Base-by-base conservation (phyloP, 2,888 invertebrate species). In the Selenia dentaria region DNA sequence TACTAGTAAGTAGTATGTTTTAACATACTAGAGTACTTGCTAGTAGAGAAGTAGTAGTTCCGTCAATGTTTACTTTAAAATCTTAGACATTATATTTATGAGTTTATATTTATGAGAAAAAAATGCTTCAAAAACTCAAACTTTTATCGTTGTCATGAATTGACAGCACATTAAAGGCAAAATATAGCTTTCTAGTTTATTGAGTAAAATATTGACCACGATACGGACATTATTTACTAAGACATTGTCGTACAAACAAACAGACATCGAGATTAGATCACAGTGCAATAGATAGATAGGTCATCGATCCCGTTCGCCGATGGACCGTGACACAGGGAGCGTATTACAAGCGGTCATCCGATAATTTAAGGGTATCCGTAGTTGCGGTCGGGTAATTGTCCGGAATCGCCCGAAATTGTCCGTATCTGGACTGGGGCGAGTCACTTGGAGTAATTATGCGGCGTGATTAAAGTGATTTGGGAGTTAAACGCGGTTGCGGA, bases 311-410 rank as follows among this genome's bases (percentile, higher is more conserved):
- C 50, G 51, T 54, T 64, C 62, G 59, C 61, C 60, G 56, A 41
- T 59, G 54, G 59, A 62, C 64, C 69, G 67, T 66, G 57, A 64
- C 62, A 69, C 63, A 59, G 54, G 62, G 66, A 62, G 55, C 62
- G 67, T 71, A 79, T 77, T 74, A 77, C 71, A 69, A 70, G 71
- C 70, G 75, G 75, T 75, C 72, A 69, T 57, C 66, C 70, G 73
- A 74, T 77, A 79, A 79, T 80, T 79, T 78, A 73, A 77, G 74
- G 63, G 67, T 57, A 51, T 70, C 44, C 41, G 47, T 36, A 42
- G 44, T 42, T 51, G 51, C 45, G 51, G 51, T 58, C 36, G 39
- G 46, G 51, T 52, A 54, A 59, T 56, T 56, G 41, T 51, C 47
- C 40, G 41, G 52, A 57, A 73, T 78, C 70, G 71, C 49, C 47